A percentile compares a stretch with the other conserved stretches of the same genome.
These are phyloP conservation scores for Phrynocephalus versicolor DNA, from an alignment of 2,113 vertebrate species.

Conservation along the genomic window DNA sequence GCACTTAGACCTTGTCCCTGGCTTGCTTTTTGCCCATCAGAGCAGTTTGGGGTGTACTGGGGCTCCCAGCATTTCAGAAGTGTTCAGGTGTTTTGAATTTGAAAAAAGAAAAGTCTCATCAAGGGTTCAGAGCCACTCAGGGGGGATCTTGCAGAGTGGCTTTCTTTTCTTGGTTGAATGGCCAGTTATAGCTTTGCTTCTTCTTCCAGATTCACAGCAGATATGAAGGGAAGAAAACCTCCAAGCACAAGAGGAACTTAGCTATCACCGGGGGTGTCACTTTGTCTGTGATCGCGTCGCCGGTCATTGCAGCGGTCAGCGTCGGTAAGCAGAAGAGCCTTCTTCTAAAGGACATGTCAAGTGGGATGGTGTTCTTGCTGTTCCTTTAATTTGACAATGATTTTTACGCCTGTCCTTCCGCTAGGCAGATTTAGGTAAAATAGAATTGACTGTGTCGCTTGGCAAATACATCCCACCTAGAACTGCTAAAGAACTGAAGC, in stretches of 20 bases:
- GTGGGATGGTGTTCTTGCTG: background rate
- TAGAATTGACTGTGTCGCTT: too few relatives aligned
- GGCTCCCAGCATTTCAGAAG: too few relatives aligned
- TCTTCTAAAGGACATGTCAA: background rate
- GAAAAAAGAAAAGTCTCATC: background rate
- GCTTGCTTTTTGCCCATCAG: background rate
- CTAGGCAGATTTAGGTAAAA: too few relatives aligned
- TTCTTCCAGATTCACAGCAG: constrained; percentile 92
- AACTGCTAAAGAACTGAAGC: too few relatives aligned
- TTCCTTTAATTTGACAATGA: background rate
- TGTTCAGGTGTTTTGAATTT: background rate
- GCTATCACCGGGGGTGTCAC: constrained; percentile 97
- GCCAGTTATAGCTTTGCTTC: background rate
- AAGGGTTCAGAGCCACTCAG: background rate
- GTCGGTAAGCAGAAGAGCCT: constrained; percentile 81
- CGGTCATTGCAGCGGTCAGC: constrained; percentile 96
- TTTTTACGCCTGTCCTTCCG: too few relatives aligned
- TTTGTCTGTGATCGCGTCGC: constrained; percentile 93
- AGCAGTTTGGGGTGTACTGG: background rate
- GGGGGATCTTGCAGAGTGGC: background rate
- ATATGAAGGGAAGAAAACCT: constrained; percentile 94
- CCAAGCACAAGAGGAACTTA: constrained; percentile 93
- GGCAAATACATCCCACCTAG: too few relatives aligned
- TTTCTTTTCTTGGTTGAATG: background rate
- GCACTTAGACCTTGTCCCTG: background rate